Percentiles rank a stretch among this genome's conserved stretches.
These are phyloP conservation scores for Zeugodacus cucurbitae DNA, from an alignment of 1,140 invertebrate species.

Conservation along the genomic window DNA sequence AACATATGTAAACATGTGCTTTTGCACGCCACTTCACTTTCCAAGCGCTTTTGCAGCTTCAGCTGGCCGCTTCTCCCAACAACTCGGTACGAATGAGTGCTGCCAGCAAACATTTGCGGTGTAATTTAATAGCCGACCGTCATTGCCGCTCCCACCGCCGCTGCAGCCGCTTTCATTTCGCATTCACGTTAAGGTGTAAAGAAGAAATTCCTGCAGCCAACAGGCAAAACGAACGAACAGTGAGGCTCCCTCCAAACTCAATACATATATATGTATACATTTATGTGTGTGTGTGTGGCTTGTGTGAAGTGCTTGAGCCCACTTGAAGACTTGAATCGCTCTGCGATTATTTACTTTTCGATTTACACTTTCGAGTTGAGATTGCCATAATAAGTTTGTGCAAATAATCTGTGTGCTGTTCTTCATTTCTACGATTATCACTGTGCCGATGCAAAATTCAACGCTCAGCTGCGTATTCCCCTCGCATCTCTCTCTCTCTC, in stretches of 20 bases:
- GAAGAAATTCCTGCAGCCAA: background rate
- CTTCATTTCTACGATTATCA: background rate
- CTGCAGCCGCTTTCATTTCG: background rate
- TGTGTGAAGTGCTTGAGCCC: background rate
- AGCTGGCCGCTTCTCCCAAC: background rate
- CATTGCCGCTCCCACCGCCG: background rate
- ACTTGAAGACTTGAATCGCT: background rate
- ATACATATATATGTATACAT: background rate
- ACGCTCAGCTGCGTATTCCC: background rate
- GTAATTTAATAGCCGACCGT: background rate
- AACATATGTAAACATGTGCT: too few relatives aligned
- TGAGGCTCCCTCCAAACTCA: too few relatives aligned
- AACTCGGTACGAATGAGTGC: background rate
- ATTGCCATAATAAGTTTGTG: background rate
- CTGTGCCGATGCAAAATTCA: background rate
- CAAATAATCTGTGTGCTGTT: background rate
- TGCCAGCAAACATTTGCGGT: background rate
- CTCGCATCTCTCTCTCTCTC: too few relatives aligned
- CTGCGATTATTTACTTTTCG: background rate
- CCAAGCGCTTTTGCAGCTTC: conserved; percentile 10
- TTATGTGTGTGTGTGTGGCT: background rate
- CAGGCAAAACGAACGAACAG: background rate
- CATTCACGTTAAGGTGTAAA: background rate
- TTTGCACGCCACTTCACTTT: background rate
- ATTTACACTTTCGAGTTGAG: conserved; percentile 2